A percentile compares a stretch with the other conserved stretches of the same genome.
Conservation (phyloP, 2,113 vertebrate species). For the Xiphorhynchus elegans region DNA sequence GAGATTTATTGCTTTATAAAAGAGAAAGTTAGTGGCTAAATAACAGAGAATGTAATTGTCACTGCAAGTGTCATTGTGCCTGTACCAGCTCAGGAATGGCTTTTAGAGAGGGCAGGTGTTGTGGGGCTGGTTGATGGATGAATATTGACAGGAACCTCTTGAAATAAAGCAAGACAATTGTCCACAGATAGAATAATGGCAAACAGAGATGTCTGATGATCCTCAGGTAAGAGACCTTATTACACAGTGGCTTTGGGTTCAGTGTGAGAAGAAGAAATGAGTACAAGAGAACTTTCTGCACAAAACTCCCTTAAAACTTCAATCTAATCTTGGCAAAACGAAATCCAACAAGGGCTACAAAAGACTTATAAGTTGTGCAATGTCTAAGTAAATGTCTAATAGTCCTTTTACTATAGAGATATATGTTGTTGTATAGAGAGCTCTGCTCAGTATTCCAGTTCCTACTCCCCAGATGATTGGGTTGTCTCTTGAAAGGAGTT, state of each 20-base stretch:
- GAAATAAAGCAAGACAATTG: not conserved
- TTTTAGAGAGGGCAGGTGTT: not conserved
- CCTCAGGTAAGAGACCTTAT: too few species aligned
- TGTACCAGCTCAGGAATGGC: not conserved
- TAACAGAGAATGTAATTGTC: conserved; percentile 49
- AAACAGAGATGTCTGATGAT: not conserved
- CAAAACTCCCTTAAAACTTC: not conserved
- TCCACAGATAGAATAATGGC: not conserved
- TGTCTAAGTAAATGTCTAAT: rapidly evolving
- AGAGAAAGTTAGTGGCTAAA: conserved; percentile 54
- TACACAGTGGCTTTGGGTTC: rapidly evolving
- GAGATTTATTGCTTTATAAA: conserved; percentile 71
- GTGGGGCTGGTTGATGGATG: not conserved
- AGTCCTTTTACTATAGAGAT: not conserved
- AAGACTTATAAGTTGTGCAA: not conserved
- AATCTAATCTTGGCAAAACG: not conserved
- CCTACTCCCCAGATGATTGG: rapidly evolving
- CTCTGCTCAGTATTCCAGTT: not conserved
- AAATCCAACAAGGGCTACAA: not conserved
- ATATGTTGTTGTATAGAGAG: not conserved
- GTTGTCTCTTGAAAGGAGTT: not conserved
- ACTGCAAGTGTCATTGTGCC: conserved; percentile 27
- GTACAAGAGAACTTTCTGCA: not conserved
- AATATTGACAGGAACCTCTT: not conserved
- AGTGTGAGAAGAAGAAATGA: not conserved